These are phyloP conservation scores for Frankliniella intonsa DNA, from an alignment of 2,888 invertebrate species.

Conservation along the genomic window DNA sequence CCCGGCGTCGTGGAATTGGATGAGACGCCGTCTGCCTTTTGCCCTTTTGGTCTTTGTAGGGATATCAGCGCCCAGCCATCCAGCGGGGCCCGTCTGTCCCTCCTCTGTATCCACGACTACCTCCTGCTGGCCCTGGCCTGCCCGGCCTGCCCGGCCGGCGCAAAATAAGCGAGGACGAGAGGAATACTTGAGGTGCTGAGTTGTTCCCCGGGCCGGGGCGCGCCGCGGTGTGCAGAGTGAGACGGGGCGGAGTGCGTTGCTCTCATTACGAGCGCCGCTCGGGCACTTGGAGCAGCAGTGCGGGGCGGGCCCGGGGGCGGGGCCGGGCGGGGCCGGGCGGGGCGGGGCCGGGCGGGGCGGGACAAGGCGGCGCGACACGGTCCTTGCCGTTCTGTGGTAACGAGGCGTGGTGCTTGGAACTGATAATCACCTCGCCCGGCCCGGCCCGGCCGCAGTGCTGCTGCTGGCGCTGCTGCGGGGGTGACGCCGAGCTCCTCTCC, in stretches of 20 bases:
- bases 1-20: no score
- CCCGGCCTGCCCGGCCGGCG: not conserved
- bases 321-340: not conserved
- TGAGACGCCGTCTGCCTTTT: no score
- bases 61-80: no score
- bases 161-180: not conserved
- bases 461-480: no score
- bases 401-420: not conserved
- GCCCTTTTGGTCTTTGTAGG: no score
- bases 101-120: not conserved
- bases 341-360: not conserved
- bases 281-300: not conserved
- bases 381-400: not conserved
- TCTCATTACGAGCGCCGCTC: not conserved
- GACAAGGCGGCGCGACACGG: not conserved
- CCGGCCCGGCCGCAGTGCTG: not conserved
- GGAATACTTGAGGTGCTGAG: not conserved
- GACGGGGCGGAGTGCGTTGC: not conserved
- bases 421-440: not conserved
- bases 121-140: not conserved
- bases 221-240: not conserved
- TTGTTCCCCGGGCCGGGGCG: not conserved
- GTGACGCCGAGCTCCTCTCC: not conserved
- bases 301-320: not conserved
- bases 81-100: no score